Evolutionary conservation across 1,140 invertebrate species (phyloP).

Genomic region (Araneus ventricosus): DNA sequence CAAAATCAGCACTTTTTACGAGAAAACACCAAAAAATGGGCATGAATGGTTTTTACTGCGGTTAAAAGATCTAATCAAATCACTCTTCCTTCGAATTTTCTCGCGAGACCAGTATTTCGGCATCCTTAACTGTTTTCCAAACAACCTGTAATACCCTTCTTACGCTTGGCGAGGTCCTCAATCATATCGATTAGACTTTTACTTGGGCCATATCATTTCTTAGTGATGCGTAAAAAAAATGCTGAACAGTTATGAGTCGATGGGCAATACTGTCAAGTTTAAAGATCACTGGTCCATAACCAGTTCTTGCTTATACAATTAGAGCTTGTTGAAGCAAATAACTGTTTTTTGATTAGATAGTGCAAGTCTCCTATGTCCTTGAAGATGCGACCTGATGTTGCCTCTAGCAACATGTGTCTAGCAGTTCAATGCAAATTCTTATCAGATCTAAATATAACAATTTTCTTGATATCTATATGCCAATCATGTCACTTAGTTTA

Average conservation of each 20-base stretch:
- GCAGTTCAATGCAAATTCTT: no score
- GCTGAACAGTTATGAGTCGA: slow-evolving; percentile 18
- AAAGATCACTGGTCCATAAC: neutral
- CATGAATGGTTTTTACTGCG: neutral
- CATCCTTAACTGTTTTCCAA: neutral
- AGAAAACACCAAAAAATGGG: neutral
- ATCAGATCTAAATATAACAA: no score
- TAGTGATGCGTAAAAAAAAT: neutral
- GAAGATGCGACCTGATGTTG: neutral
- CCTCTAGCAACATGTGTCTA: neutral
- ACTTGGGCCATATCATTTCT: neutral
- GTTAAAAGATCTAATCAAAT: slow-evolving; percentile 35
- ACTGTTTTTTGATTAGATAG: neutral
- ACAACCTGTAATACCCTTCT: neutral
- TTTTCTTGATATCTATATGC: no score
- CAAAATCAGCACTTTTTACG: neutral
- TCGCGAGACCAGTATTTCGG: neutral
- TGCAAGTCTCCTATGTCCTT: neutral
- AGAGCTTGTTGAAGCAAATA: neutral
- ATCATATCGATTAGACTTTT: neutral
- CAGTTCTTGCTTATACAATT: neutral
- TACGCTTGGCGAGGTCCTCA: neutral
- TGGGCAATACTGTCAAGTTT: neutral
- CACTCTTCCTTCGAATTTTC: neutral
- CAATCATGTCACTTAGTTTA: no score